A percentile compares a stretch with the other conserved stretches of the same genome.
Conservation (phyloP, 53 echinoderm and acorn worm genomes). For the Holothuria leucospilota region DNA sequence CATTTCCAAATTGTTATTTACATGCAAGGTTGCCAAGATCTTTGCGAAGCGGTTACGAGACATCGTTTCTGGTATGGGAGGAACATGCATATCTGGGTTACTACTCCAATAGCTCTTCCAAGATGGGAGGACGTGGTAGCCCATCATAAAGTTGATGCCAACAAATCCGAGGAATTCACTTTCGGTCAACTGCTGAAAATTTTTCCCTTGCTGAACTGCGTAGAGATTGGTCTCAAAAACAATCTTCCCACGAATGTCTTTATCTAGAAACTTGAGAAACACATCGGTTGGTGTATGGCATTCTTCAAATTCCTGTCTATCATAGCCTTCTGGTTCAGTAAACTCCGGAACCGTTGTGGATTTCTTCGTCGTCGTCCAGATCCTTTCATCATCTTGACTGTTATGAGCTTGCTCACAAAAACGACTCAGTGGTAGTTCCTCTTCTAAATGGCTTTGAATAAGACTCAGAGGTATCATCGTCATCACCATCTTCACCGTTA, state of each 20-base stretch:
- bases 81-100: constrained; percentile 45
- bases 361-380: background rate
- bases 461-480: constrained; percentile 31
- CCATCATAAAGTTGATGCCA: constrained; percentile 55
- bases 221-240: constrained; percentile 47
- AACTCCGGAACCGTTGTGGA: background rate
- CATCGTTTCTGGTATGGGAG: constrained; percentile 2
- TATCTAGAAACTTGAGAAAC: constrained; percentile 48
- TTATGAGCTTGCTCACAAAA: background rate
- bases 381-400: background rate
- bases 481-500: background rate
- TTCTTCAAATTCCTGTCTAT: constrained; percentile 36
- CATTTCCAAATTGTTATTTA: constrained; percentile 16
- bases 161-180: constrained; percentile 41
- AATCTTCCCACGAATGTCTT: constrained; percentile 10
- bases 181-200: constrained; percentile 13
- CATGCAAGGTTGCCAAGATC: constrained; percentile 36
- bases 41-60: constrained; percentile 37
- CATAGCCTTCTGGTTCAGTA: background rate
- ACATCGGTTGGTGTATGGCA: constrained; percentile 35
- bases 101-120: constrained; percentile 36
- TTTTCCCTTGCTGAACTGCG: constrained; percentile 25
- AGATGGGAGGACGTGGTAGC: constrained; percentile 34
- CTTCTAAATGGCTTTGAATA: background rate
- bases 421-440: constrained; percentile 16